Evolutionary conservation across 2,888 invertebrate species (phyloP).

Genomic region (Drosophila macrospina): DNA sequence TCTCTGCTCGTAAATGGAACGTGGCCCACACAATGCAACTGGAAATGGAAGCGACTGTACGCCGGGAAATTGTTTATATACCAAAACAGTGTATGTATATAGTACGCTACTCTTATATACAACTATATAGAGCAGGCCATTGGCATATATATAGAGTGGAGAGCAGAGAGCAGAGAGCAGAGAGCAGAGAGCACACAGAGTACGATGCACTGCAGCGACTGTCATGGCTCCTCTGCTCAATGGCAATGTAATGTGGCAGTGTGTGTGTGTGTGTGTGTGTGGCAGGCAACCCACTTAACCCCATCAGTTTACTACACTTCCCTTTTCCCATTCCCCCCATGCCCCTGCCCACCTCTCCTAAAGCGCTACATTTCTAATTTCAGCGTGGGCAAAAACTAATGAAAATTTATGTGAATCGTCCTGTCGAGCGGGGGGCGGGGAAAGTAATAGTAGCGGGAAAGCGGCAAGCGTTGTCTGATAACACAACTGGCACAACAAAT

Average conservation of each 20-base stretch:
- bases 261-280: too few relatives aligned
- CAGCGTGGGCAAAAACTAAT: slow-evolving; percentile 53
- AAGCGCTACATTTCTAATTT: slow-evolving; percentile 37
- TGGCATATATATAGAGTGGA: slow-evolving; percentile 54
- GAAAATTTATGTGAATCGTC: slow-evolving; percentile 56
- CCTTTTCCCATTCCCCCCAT: not conserved
- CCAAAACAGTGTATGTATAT: not conserved
- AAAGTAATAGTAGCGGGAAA: too few relatives aligned
- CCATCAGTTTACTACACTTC: slow-evolving; percentile 2
- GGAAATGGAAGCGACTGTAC: slow-evolving; percentile 71
- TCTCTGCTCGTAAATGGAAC: slow-evolving; percentile 51
- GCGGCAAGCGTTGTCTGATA: slow-evolving; percentile 21
- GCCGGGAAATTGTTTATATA: slow-evolving; percentile 23
- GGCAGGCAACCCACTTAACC: slow-evolving; percentile 26
- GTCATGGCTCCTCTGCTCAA: slow-evolving; percentile 36
- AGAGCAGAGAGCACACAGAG: slow-evolving; percentile 2
- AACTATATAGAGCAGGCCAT: slow-evolving; percentile 69
- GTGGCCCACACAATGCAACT: slow-evolving; percentile 59
- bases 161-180: too few relatives aligned
- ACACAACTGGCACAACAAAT: slow-evolving; percentile 43
- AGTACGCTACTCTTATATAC: slow-evolving; percentile 10
- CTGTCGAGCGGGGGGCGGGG: too few relatives aligned
- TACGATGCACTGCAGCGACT: slow-evolving; percentile 37
- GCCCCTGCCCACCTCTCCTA: slow-evolving; percentile 1
- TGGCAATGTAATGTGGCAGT: slow-evolving; percentile 46